Base-by-base conservation (phyloP, 2,797 vertebrate genomes). In the Oryzias dopingdopingensis region DNA sequence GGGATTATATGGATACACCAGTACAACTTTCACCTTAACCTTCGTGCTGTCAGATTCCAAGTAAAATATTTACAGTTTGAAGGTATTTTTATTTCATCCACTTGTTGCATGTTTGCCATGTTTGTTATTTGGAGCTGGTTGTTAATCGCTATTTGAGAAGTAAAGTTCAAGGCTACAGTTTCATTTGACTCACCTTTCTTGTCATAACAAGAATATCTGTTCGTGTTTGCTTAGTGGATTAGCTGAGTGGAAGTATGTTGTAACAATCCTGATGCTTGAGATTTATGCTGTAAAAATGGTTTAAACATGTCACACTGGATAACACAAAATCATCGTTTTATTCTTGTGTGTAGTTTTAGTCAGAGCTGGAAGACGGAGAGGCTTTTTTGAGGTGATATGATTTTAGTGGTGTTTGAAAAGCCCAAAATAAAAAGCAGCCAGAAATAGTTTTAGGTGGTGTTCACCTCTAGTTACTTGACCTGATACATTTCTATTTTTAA, bases 161-260 rank as follows among this genome's bases (percentile, higher is more conserved):
- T 83, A 84, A 84, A 83, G 85, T 77, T 84, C 87, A 89, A 89
- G 86, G 83, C 62, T 79, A 53, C 41, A 4, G 2, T 18, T 53
- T n/a, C 45, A 55, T 68, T 71, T 72, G 47, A 56, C 65, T 73
- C 62, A 41, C 50, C 46, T 73, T 50, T 65, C 46, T 52, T 52
- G 59, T 79, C 51, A 71, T 62, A 53, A 49, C 47, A 48, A 55
- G 41, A 62, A 6, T 29, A 51, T 50, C 52, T 40, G 13, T 42
- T 24, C 7, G 46, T 24, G 48, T 72, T 62, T 49, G 56, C 52
- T 44, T 17, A 2, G 17, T 14, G 29, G 29, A 42, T 4, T 6
- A 16, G 53, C 56, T 22, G 49, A 12, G 12, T 4, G 53, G 65
- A 53, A 68, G 23, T 58, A 37, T 6, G 46, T 17, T 70, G 47